Evolutionary conservation across 2,888 invertebrate genomes (phyloP).

Genomic region (Chesias legatella): DNA sequence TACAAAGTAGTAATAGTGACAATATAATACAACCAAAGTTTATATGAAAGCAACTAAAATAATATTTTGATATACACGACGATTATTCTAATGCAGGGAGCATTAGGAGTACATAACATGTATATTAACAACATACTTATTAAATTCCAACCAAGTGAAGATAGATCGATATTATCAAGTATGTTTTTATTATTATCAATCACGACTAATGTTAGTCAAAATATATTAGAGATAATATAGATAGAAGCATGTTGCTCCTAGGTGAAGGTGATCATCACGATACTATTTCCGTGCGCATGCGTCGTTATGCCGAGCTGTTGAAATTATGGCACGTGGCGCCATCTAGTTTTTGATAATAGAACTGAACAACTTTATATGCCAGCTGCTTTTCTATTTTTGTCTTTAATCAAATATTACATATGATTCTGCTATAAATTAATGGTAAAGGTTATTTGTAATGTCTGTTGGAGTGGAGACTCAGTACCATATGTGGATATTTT

Average conservation of each 20-base stretch:
- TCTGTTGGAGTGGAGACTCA: no score
- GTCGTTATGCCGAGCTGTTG: slow-evolving; percentile 46
- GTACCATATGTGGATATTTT: no score
- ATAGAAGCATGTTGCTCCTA: slow-evolving; percentile 51
- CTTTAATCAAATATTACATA: slow-evolving; percentile 41
- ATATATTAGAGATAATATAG: slow-evolving; percentile 9
- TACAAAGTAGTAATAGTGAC: slow-evolving; percentile 24
- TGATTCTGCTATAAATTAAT: slow-evolving; percentile 36
- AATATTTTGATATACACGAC: no score
- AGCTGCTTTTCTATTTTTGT: slow-evolving; percentile 70
- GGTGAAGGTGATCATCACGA: slow-evolving; percentile 74
- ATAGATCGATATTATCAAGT: no score
- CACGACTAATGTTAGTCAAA: not conserved
- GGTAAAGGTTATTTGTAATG: not conserved
- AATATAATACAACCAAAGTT: no score
- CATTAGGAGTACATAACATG: no score
- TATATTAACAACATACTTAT: no score
- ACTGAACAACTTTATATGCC: slow-evolving; percentile 48
- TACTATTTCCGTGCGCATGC: slow-evolving; percentile 74
- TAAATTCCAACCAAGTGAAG: no score
- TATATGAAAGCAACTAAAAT: no score
- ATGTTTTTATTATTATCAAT: not conserved
- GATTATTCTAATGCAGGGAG: no score
- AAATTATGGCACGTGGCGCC: slow-evolving; percentile 52
- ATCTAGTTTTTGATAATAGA: slow-evolving; percentile 59